Evolutionary conservation across 1,140 invertebrate genomes (phyloP), one percentile per base, ranked within the genome.

Genomic region (Phortica variegata): DNA sequence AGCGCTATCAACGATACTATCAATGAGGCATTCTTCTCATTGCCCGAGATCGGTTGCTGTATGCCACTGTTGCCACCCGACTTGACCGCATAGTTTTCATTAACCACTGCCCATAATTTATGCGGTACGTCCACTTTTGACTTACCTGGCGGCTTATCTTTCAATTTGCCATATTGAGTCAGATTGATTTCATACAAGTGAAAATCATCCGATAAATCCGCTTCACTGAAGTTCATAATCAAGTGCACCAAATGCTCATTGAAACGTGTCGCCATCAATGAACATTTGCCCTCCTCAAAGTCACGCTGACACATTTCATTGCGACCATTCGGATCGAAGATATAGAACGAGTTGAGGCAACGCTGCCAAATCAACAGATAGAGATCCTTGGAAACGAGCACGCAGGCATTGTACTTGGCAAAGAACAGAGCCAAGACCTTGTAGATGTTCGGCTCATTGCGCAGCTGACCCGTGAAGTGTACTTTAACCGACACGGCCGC

Each of bases 351-450:
- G 21, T 75, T 61, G 0, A 49, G 20, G 39, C 72, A 75, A 3
- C 65, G 65, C 38, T 75, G 75, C 68, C 72, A 75, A 19, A 75
- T 75, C 10, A 75, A 29, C 37, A 75, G 38, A 17, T 50, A 75
- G n/a, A 73, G 43, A 23, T 66, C 63, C 0, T 61, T 53, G 0
- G 63, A 61, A 0, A 51, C 49, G 3, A 75, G 54, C 1, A 75
- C 60, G 44, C 65, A 66, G n/a, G 72, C 69, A 32, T 70, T 73
- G 16, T 55, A 73, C 17, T 59, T 68, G 8, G 56, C 51, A 18
- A 75, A 75, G 54, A 52, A 72, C 12, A 75, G 41, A 8, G 60
- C 56, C 1, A 75, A 44, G 0, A 56, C 66, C 41, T 75, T 75
- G 12, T 53, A 71, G n/a, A 75, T 52, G 36, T 70, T 75, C 0